Conservation (phyloP, 2,888 invertebrate species). For the Conomelus anceps region DNA sequence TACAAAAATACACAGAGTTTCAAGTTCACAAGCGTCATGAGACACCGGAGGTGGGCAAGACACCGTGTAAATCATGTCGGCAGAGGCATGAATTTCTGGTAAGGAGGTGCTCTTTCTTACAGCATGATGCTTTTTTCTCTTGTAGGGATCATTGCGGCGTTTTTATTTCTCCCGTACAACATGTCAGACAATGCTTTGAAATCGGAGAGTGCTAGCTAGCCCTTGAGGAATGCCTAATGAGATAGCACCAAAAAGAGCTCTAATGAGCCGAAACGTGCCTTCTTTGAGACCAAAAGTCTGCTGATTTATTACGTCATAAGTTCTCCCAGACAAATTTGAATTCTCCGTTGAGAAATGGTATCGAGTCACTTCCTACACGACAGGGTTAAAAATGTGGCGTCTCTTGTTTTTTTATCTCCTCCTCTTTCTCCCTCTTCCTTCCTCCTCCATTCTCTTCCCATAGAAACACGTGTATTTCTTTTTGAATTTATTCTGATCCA, state of each 20-base stretch:
- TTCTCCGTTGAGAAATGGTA: background rate
- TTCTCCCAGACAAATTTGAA: background rate
- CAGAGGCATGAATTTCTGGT: background rate
- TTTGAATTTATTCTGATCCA: background rate
- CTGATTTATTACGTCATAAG: background rate
- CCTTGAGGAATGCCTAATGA: background rate
- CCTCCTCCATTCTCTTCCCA: background rate
- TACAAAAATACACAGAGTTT: background rate
- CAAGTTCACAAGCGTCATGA: too few relatives aligned
- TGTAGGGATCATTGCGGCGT: background rate
- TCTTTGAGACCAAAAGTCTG: background rate
- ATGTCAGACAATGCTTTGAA: background rate
- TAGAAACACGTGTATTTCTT: background rate
- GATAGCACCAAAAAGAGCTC: background rate
- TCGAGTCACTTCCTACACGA: background rate
- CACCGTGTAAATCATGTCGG: background rate
- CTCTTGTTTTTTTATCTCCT: background rate
- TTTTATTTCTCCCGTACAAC: background rate
- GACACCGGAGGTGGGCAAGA: background rate
- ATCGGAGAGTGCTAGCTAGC: background rate
- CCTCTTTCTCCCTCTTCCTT: background rate
- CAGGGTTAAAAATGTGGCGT: background rate
- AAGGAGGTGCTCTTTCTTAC: background rate
- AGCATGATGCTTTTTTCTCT: background rate
- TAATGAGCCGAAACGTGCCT: background rate